Conservation (phyloP, 2,797 vertebrate species). For the Gouania willdenowi region DNA sequence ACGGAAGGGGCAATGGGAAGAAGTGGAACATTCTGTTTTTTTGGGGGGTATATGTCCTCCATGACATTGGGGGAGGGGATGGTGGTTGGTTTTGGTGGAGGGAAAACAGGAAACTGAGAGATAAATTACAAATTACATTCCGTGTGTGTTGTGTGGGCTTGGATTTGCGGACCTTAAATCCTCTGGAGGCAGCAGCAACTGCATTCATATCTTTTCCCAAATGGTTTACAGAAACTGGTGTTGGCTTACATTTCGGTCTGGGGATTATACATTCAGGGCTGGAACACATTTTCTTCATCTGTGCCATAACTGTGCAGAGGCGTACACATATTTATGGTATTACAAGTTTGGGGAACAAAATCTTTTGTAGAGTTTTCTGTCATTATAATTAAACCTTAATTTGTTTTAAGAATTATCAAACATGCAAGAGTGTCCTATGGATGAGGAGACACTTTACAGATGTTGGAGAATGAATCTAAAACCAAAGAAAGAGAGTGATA, state of each 20-base stretch:
- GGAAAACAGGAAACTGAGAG: slow-evolving; percentile 53
- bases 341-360: no score
- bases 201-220: slow-evolving; percentile 48
- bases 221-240: slow-evolving; percentile 40
- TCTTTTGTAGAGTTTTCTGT: no score
- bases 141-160: slow-evolving; percentile 51
- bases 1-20: slow-evolving; percentile 17
- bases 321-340: no score
- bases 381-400: no score
- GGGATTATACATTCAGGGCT: slow-evolving; percentile 31
- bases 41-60: neutral
- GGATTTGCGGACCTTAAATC: slow-evolving; percentile 17
- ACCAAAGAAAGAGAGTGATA: no score
- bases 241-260: slow-evolving; percentile 57
- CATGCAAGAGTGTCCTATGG: no score
- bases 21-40: neutral
- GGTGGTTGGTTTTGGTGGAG: slow-evolving; percentile 11
- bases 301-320: no score
- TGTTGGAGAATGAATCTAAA: no score
- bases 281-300: neutral
- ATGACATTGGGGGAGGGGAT: slow-evolving; percentile 13
- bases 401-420: no score
- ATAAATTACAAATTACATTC: slow-evolving; percentile 56
- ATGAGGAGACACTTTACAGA: no score
- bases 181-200: slow-evolving; percentile 35